phyloP scores from a whole-genome alignment of 2,113 vertebrate genomes.

The Colistium nudipinnis region DNA sequence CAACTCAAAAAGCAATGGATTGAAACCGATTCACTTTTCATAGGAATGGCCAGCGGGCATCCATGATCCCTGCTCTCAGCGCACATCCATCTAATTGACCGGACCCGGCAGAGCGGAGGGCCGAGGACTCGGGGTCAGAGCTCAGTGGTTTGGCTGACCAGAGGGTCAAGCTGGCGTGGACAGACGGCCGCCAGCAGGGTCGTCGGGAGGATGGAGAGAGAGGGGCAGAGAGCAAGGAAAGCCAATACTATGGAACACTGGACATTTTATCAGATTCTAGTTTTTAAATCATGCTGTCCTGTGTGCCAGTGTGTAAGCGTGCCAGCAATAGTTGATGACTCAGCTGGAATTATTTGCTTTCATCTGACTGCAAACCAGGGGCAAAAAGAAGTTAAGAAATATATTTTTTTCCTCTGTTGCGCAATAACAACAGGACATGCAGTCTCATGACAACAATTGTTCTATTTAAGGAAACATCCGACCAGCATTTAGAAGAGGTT shows the following conservation, averaged over 20 bases:
- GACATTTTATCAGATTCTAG: background rate
- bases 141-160: constrained; percentile 35
- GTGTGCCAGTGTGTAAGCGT: background rate
- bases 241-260: background rate
- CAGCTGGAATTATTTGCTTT: constrained; percentile 10
- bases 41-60: constrained; percentile 2
- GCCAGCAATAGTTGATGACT: constrained; percentile 39
- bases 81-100: background rate
- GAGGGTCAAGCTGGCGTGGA: constrained; percentile 32
- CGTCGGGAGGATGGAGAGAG: constrained; percentile 13
- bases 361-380: constrained; percentile 28
- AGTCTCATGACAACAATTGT: constrained; percentile 34
- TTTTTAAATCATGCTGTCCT: background rate
- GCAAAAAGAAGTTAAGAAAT: constrained; percentile 9
- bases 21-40: constrained; percentile 22
- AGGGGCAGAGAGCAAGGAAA: background rate
- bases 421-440: constrained; percentile 36
- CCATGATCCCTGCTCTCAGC: constrained; percentile 16
- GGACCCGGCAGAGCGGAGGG: constrained; percentile 5
- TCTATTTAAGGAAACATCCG: constrained; percentile 45
- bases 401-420: constrained; percentile 29
- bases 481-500: background rate
- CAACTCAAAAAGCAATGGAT: background rate
- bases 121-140: constrained; percentile 27
- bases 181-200: constrained; percentile 35